Base-by-base conservation (phyloP, 2,113 vertebrate genomes). In the Motacilla tschutschensis region DNA sequence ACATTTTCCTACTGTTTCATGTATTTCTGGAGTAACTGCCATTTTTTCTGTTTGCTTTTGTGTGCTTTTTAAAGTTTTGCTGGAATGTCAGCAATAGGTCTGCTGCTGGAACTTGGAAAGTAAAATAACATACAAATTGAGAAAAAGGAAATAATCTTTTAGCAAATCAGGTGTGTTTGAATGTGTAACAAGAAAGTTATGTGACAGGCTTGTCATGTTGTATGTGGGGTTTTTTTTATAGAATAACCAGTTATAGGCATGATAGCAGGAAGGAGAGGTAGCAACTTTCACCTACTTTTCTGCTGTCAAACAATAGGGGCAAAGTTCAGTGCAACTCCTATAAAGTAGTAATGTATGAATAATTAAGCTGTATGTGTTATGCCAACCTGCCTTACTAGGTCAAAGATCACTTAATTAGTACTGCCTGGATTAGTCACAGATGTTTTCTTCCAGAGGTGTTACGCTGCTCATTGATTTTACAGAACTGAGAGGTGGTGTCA, bases 401-500 rank as follows among this genome's bases (percentile, higher is more conserved):
- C 57, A 91, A 93, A 93, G 93, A 67, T 93, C 84, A 85, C 21
- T 62, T 87, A 88, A 90, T 92, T 80, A 90, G 38, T 57, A 31
- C 43, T n/a, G n/a, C 38, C 19, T 85, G 43, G 25, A 36, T 93
- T 91, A 90, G 79, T 90, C 76, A 91, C 76, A 80, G 46, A 28
- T 88, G 72, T 35, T 83, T n/a, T 71, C 66, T 65, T 7, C 25
- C 67, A 73, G 60, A 89, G 53, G 47, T 71, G 4, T 90, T 87
- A n/a, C 26, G 33, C 46, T 16, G 7, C 31, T 66, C 28, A 29
- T 44, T 48, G 57, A 55, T 55, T 79, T 63, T 67, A 43, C 36
- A 41, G 64, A 79, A 33, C 25, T 73, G 31, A 79, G 51, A 69
- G 64, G 33, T 35, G 36, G 15, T 63, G 26, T 67, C 44, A 4